Evolutionary conservation across 2,888 invertebrate genomes (phyloP).

Genomic region (Pycnomerus fuliginosus): DNA sequence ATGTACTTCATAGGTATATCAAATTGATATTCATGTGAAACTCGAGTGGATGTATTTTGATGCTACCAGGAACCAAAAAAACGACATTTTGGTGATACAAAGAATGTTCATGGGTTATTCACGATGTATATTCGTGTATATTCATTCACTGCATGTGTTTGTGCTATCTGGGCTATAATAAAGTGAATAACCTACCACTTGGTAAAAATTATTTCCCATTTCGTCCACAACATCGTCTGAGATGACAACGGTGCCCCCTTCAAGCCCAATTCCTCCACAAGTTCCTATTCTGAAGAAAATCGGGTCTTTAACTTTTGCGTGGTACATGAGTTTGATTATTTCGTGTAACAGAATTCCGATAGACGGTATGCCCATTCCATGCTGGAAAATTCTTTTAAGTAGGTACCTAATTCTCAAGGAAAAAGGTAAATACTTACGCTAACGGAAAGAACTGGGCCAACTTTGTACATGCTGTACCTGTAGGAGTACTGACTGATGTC

Average conservation of each 20-base stretch:
- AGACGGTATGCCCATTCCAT: conserved; percentile 98
- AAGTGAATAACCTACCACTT: conserved; percentile 65
- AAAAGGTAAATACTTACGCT: conserved; percentile 77
- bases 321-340: conserved; percentile 93
- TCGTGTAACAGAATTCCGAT: conserved; percentile 94
- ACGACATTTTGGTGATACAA: too few species aligned
- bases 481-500: conserved; percentile 92
- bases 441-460: conserved; percentile 81
- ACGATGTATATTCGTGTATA: too few species aligned
- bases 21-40: too few species aligned
- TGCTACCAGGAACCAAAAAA: too few species aligned
- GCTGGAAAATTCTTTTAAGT: too few species aligned
- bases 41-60: too few species aligned
- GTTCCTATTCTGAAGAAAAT: conserved; percentile 92
- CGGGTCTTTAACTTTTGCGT: conserved; percentile 84
- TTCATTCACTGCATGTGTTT: too few species aligned
- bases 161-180: too few species aligned
- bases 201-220: conserved; percentile 75
- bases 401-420: conserved; percentile 1
- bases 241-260: conserved; percentile 91
- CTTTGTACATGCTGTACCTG: conserved; percentile 95
- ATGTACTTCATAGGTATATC: too few species aligned
- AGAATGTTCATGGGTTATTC: too few species aligned
- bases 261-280: conserved; percentile 90
- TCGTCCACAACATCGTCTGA: conserved; percentile 92